Conservation (phyloP, 2,113 vertebrate genomes). For the Elephantulus edwardii region DNA sequence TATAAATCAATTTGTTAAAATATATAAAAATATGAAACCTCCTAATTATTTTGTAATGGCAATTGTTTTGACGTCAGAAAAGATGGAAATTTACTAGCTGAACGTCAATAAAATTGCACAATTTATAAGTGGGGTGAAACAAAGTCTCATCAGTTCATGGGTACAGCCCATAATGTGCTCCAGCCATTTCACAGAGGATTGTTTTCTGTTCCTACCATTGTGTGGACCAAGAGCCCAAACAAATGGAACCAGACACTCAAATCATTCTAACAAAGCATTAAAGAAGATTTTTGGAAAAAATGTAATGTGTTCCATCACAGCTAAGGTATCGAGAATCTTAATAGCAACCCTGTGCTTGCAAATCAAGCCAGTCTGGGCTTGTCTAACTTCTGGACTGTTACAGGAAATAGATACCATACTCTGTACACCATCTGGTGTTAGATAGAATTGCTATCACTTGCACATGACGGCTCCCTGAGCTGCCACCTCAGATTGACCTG, state of each 20-base stretch:
- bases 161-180: background rate
- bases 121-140: background rate
- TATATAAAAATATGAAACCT: background rate
- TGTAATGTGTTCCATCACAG: background rate
- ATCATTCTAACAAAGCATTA: background rate
- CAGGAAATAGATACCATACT: background rate
- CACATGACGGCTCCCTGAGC: background rate
- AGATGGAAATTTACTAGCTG: background rate
- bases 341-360: no score
- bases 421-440: background rate
- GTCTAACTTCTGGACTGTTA: background rate
- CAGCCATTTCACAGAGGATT: background rate
- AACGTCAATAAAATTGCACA: background rate
- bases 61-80: background rate
- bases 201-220: background rate
- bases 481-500: background rate
- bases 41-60: background rate
- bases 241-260: background rate
- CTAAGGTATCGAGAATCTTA: background rate
- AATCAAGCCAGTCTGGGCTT: background rate
- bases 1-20: constrained; percentile 42
- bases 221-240: background rate
- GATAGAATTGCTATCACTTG: background rate
- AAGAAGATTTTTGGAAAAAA: background rate
- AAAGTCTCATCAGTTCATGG: background rate